These are phyloP conservation scores for Pelusios castaneus DNA, from an alignment of 2,113 vertebrate species.

Conservation along the genomic window DNA sequence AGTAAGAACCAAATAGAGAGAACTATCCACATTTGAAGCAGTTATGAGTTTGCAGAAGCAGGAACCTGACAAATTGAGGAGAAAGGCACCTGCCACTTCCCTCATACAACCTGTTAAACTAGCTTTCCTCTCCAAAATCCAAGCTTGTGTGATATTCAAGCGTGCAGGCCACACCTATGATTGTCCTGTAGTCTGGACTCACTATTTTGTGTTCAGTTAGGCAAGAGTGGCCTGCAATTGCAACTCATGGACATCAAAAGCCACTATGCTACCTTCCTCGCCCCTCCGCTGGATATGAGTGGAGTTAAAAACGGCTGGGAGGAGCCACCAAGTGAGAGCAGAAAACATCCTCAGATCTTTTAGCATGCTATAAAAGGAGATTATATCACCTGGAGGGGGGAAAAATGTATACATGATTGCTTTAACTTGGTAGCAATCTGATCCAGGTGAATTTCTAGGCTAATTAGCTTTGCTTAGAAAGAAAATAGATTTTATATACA, in stretches of 20 bases:
- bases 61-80: not conserved
- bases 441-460: too few relatives aligned
- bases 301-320: not conserved
- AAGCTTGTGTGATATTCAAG: accelerated
- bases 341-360: too few relatives aligned
- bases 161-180: not conserved
- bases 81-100: not conserved
- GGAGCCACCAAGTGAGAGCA: too few relatives aligned
- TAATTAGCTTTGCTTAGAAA: too few relatives aligned
- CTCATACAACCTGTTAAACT: not conserved
- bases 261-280: not conserved
- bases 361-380: too few relatives aligned
- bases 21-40: not conserved
- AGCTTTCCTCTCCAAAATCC: not conserved
- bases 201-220: not conserved
- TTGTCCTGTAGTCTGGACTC: not conserved
- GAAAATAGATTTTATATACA: too few relatives aligned
- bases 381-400: too few relatives aligned
- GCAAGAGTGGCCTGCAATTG: not conserved
- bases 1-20: not conserved
- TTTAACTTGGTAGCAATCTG: too few relatives aligned
- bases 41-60: not conserved
- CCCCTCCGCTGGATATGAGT: not conserved
- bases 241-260: not conserved
- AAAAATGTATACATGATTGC: too few relatives aligned